Evolutionary conservation across 2,797 vertebrate species (phyloP).

Genomic region (Dryobates pubescens): DNA sequence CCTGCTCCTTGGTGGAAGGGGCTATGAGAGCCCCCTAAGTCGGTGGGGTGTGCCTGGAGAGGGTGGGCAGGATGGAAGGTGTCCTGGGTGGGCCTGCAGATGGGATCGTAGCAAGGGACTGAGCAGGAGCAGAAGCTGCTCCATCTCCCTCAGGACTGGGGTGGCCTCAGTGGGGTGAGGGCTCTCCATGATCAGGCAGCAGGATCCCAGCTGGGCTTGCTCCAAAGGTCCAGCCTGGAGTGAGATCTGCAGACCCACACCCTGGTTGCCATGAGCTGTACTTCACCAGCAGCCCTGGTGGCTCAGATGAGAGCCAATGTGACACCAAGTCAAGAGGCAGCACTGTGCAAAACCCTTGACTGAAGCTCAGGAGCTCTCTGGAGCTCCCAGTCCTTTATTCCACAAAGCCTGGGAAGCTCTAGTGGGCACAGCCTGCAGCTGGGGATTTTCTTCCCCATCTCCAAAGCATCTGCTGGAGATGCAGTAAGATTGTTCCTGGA

Average conservation of each 20-base stretch:
- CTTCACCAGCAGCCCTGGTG: background rate
- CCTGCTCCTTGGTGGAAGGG: background rate
- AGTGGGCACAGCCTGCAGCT: accelerated
- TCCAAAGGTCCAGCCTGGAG: accelerated
- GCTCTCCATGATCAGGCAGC: background rate
- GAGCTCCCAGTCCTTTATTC: background rate
- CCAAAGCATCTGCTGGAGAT: accelerated
- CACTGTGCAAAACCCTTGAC: background rate
- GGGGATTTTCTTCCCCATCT: background rate
- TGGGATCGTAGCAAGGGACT: accelerated
- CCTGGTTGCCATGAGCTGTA: accelerated
- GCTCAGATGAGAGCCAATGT: accelerated
- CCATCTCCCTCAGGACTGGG: accelerated
- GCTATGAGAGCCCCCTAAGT: background rate
- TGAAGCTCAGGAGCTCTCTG: background rate
- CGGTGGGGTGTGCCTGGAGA: accelerated
- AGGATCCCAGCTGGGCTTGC: background rate
- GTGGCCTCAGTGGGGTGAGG: accelerated
- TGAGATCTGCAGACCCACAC: accelerated
- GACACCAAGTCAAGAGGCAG: background rate
- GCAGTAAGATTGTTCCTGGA: accelerated
- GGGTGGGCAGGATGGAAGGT: background rate
- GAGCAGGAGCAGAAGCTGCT: accelerated
- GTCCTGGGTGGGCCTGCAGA: accelerated
- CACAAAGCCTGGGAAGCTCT: background rate